These are phyloP conservation scores for Campaea margaritaria DNA, from an alignment of 2,888 invertebrate species.

Conservation along the genomic window DNA sequence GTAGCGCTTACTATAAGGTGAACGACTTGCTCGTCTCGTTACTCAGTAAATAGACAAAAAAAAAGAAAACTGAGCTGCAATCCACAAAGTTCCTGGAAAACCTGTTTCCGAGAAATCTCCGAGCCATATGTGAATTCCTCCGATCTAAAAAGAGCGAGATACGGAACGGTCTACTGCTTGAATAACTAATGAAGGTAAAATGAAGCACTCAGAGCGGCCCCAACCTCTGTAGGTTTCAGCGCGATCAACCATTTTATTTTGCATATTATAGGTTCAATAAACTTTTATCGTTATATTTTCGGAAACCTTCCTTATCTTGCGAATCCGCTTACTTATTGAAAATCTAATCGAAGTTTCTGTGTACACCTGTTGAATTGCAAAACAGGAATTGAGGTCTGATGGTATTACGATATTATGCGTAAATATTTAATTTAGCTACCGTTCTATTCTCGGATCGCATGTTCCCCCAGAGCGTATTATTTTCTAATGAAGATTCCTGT, in stretches of 20 bases:
- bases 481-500: constrained; percentile 21
- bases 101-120: constrained; percentile 56
- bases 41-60: too few species aligned
- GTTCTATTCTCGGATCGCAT: constrained; percentile 32
- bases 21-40: too few species aligned
- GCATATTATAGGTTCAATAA: constrained; percentile 59
- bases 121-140: constrained; percentile 51
- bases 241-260: constrained; percentile 62
- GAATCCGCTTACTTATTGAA: constrained; percentile 54
- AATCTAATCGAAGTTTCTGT: constrained; percentile 48
- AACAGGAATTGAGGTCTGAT: constrained; percentile 46
- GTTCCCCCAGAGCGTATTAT: constrained; percentile 19
- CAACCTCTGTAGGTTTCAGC: constrained; percentile 48
- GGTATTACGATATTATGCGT: constrained; percentile 46
- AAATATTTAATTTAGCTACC: constrained; percentile 44
- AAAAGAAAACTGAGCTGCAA: constrained; percentile 68
- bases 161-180: constrained; percentile 43
- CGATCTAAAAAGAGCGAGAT: constrained; percentile 43
- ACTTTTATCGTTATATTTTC: constrained; percentile 57
- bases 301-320: constrained; percentile 50
- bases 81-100: constrained; percentile 65
- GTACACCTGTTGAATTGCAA: constrained; percentile 47
- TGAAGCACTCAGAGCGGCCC: constrained; percentile 52
- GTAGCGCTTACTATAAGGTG: too few species aligned
- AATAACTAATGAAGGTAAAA: constrained; percentile 63